phyloP scores from a whole-genome alignment of 2,888 invertebrate genomes.

The Galerucella pusilla region DNA sequence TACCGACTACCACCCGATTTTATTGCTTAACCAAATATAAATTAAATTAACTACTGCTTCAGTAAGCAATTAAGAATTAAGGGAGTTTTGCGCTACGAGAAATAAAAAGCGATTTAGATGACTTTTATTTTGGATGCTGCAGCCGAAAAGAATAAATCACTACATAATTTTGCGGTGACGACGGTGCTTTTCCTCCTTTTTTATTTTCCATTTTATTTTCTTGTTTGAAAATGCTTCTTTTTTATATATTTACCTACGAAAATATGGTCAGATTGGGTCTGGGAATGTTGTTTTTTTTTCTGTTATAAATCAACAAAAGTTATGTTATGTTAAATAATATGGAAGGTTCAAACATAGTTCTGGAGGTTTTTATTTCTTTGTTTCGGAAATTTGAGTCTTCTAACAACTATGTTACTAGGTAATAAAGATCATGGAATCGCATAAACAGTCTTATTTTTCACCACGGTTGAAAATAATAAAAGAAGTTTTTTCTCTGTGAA shows the following conservation, averaged over 20 bases:
- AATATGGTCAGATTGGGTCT: conserved; percentile 21
- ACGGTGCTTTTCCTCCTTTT: conserved; percentile 44
- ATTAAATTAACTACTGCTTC: conserved; percentile 67
- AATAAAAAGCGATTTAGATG: conserved; percentile 64
- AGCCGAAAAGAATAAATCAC: conserved; percentile 54
- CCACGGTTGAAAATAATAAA: too few relatives aligned
- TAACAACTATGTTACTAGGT: too few relatives aligned
- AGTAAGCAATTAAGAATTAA: conserved; percentile 66
- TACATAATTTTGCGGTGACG: conserved; percentile 51
- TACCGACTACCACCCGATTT: conserved; percentile 62
- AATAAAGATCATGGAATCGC: too few relatives aligned
- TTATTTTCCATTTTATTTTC: conserved; percentile 45
- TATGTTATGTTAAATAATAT: too few relatives aligned
- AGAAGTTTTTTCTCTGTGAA: too few relatives aligned
- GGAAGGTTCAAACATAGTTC: too few relatives aligned
- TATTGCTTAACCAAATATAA: conserved; percentile 66
- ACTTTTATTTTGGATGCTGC: conserved; percentile 61
- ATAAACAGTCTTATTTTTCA: too few relatives aligned
- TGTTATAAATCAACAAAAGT: background rate
- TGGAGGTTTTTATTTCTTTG: too few relatives aligned
- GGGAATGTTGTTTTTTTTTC: background rate
- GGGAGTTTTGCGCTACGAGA: conserved; percentile 62
- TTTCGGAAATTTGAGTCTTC: too few relatives aligned
- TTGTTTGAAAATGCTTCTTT: conserved; percentile 37
- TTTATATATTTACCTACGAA: conserved; percentile 37